phyloP scores from a whole-genome alignment of 2,888 invertebrate genomes.

The Melipona beecheii region DNA sequence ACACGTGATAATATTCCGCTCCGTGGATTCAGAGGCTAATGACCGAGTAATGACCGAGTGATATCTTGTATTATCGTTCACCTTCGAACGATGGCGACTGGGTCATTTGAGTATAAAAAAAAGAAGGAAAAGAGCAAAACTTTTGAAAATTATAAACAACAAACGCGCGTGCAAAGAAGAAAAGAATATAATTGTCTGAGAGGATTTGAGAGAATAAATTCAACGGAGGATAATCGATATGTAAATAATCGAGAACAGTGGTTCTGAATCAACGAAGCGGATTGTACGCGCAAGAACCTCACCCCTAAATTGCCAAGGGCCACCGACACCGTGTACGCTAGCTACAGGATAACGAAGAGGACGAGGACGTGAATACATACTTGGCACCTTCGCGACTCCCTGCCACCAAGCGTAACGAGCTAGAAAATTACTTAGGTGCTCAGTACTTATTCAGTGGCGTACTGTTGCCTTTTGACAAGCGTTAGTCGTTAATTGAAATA shows the following conservation, averaged over 20 bases:
- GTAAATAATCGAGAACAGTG: too few relatives aligned
- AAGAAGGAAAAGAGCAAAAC: too few relatives aligned
- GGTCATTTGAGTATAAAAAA: too few relatives aligned
- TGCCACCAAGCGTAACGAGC: constrained; percentile 83
- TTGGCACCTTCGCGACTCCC: constrained; percentile 68
- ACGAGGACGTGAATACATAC: constrained; percentile 75
- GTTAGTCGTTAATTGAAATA: neutral
- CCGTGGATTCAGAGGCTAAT: constrained; percentile 67
- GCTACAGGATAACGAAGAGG: constrained; percentile 77
- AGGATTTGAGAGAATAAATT: neutral
- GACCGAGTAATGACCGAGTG: too few relatives aligned
- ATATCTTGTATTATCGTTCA: neutral
- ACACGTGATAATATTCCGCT: constrained; percentile 63
- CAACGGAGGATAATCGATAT: neutral
- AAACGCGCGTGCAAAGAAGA: too few relatives aligned
- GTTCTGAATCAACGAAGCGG: constrained; percentile 74
- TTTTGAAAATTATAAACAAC: too few relatives aligned
- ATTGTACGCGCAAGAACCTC: constrained; percentile 72
- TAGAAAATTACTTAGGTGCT: constrained; percentile 76
- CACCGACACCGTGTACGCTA: constrained; percentile 78
- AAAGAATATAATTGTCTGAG: too few relatives aligned
- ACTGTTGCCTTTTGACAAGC: neutral
- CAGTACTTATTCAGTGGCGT: constrained; percentile 12
- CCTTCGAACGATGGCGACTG: too few relatives aligned
- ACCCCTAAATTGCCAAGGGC: constrained; percentile 79